A percentile compares a stretch with the other conserved stretches of the same genome.
phyloP scores from a whole-genome alignment of 2,888 invertebrate species.

The Empis livida region DNA sequence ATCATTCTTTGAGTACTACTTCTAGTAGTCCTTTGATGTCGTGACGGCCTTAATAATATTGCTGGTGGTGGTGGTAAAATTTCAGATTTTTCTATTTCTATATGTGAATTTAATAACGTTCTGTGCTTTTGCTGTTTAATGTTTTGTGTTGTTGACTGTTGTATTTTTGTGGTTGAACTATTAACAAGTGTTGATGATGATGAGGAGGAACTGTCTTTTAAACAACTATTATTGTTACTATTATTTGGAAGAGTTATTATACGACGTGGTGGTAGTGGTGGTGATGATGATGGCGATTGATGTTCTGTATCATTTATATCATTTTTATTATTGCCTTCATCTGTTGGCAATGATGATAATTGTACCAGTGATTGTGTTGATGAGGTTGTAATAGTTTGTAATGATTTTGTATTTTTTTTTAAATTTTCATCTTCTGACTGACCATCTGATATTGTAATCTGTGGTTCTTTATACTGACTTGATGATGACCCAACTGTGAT shows the following conservation, averaged over 20 bases:
- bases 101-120: conserved; percentile 9
- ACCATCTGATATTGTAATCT: no score
- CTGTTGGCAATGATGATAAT: neutral
- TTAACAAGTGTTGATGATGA: neutral
- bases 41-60: conserved; percentile 3
- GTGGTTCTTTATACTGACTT: no score
- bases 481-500: neutral
- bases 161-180: conserved; percentile 9
- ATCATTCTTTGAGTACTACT: neutral
- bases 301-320: conserved; percentile 24
- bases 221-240: neutral
- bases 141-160: conserved; percentile 3
- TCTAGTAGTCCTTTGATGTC: conserved; percentile 1
- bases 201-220: neutral
- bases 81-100: neutral
- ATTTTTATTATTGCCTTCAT: conserved; percentile 11
- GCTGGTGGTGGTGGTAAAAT: conserved; percentile 6
- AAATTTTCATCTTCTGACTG: conserved; percentile 7
- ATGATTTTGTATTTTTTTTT: conserved; percentile 8
- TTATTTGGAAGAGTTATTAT: neutral
- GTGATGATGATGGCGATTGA: conserved; percentile 4
- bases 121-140: conserved; percentile 12
- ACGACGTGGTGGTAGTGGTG: conserved; percentile 2
- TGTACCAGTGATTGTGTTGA: neutral
- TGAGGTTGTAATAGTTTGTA: neutral